Evolutionary conservation across 2,113 vertebrate genomes (phyloP).

Genomic region (Cacatua alba): DNA sequence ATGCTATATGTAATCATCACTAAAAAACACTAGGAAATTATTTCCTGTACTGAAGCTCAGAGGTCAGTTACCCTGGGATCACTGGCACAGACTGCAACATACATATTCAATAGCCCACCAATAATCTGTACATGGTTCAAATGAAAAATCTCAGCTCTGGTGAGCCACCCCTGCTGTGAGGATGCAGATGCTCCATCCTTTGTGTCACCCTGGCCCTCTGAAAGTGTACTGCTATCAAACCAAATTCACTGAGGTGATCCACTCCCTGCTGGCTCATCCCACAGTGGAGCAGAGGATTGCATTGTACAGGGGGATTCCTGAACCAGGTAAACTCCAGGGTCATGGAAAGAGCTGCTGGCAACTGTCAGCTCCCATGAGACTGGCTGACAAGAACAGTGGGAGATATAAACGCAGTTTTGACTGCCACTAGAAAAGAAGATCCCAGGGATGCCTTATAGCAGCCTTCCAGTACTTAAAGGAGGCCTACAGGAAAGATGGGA

Average conservation of each 20-base stretch:
- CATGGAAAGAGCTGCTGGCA: rapidly evolving
- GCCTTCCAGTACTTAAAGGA: too few species aligned
- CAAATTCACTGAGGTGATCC: rapidly evolving
- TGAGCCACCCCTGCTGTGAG: too few species aligned
- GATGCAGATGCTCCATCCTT: rapidly evolving
- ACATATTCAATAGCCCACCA: rapidly evolving
- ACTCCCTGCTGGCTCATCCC: rapidly evolving
- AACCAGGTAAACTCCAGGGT: background rate
- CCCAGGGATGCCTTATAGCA: rapidly evolving
- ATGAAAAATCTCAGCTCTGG: rapidly evolving
- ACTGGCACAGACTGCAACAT: background rate
- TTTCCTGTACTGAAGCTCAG: background rate
- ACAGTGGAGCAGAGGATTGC: rapidly evolving
- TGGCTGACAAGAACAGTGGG: background rate
- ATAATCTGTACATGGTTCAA: background rate
- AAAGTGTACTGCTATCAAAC: rapidly evolving
- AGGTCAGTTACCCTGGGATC: too few species aligned
- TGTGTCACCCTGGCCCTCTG: rapidly evolving
- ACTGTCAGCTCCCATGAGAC: rapidly evolving
- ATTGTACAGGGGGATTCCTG: too few species aligned
- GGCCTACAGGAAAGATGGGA: rapidly evolving
- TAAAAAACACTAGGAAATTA: background rate
- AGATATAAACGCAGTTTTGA: background rate
- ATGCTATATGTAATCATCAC: background rate
- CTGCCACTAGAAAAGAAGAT: background rate